Percentiles rank a stretch among this genome's conserved stretches.
These are phyloP conservation scores for Delichon dasypus DNA, from an alignment of 2,797 vertebrate genomes.

Conservation along the genomic window DNA sequence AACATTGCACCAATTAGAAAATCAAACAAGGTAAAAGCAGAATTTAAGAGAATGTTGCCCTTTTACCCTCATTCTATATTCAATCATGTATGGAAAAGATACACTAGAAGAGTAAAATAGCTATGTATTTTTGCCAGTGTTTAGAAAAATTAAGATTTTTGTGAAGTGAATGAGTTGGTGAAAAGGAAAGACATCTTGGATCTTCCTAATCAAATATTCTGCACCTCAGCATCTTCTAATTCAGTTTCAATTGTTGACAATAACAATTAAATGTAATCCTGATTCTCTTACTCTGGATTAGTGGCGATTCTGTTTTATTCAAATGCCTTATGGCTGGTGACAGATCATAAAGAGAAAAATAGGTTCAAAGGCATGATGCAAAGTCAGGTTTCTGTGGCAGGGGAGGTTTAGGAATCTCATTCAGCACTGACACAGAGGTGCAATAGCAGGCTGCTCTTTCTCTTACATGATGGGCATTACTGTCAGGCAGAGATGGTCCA, in stretches of 20 bases:
- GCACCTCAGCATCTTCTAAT: neutral
- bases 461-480: neutral
- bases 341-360: neutral
- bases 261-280: neutral
- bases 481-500: accelerated
- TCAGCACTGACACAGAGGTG: accelerated
- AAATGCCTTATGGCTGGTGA: neutral
- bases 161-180: neutral
- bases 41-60: slow-evolving; percentile 33
- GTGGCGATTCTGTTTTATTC: neutral
- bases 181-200: neutral
- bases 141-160: neutral
- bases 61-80: slow-evolving; percentile 48
- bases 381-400: neutral
- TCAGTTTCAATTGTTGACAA: neutral
- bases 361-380: neutral
- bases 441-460: neutral
- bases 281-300: neutral
- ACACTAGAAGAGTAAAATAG: neutral
- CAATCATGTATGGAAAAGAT: neutral
- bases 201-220: neutral
- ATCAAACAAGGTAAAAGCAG: slow-evolving; percentile 57
- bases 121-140: neutral
- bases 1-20: slow-evolving; percentile 58
- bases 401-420: neutral